Evolutionary conservation across 2,797 vertebrate species (phyloP).

Genomic region (Muscicapa striata): DNA sequence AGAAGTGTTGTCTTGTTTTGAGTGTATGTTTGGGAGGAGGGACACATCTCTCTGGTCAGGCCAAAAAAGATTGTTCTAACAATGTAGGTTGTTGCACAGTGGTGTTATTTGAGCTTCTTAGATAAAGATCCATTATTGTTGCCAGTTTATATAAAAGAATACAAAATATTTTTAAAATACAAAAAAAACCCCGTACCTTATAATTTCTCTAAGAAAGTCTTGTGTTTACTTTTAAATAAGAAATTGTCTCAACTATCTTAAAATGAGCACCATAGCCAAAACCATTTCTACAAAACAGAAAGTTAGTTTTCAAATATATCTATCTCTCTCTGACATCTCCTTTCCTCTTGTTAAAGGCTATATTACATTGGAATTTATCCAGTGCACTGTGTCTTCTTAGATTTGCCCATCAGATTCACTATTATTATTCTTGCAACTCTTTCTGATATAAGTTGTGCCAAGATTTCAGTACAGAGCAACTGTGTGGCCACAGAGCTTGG

Average conservation of each 20-base stretch:
- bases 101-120: neutral
- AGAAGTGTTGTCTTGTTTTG: neutral
- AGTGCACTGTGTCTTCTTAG: neutral
- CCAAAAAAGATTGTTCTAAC: neutral
- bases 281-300: neutral
- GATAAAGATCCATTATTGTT: neutral
- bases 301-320: neutral
- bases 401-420: neutral
- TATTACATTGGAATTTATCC: neutral
- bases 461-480: neutral
- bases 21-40: neutral
- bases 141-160: neutral
- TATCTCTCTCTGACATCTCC: neutral
- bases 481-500: neutral
- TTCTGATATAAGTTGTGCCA: neutral
- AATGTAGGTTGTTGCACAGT: neutral
- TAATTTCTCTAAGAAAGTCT: neutral
- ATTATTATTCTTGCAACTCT: neutral
- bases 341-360: neutral
- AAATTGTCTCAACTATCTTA: neutral
- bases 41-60: neutral
- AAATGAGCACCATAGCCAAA: neutral
- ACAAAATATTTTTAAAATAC: neutral
- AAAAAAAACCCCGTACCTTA: neutral
- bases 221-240: neutral